phyloP scores from a whole-genome alignment of 2,113 vertebrate genomes.

The Spizaetus ornatus region DNA sequence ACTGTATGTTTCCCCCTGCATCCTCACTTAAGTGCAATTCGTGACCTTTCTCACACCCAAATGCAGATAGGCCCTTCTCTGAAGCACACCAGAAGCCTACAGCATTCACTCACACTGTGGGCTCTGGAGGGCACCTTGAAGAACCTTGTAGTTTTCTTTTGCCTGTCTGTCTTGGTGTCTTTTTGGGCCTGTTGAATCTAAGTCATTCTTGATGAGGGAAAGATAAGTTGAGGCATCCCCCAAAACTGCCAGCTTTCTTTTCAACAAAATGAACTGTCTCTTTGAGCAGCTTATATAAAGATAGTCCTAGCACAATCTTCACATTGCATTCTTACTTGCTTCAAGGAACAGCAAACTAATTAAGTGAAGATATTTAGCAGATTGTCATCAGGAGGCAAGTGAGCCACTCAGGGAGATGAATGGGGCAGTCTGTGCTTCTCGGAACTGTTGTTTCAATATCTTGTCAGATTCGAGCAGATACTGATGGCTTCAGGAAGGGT shows the following conservation, averaged over 20 bases:
- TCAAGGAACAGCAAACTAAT: background rate
- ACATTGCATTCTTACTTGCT: conserved; percentile 15
- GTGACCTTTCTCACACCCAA: background rate
- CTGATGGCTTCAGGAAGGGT: background rate
- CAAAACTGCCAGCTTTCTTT: background rate
- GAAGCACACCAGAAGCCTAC: background rate
- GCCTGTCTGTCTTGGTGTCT: background rate
- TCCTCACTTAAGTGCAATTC: background rate
- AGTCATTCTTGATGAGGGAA: background rate
- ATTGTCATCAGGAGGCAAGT: conserved; percentile 39
- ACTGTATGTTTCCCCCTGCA: background rate
- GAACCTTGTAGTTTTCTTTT: background rate
- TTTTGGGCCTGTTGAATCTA: background rate
- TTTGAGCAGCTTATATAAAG: background rate
- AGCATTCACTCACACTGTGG: background rate
- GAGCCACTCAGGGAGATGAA: conserved; percentile 4
- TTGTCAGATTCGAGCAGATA: background rate
- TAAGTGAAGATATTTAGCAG: conserved; percentile 34
- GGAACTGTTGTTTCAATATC: background rate
- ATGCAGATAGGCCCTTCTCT: background rate
- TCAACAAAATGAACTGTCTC: background rate
- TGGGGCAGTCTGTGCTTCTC: background rate
- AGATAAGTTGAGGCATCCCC: background rate
- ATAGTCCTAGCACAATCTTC: background rate
- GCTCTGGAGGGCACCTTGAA: background rate